phyloP scores from a whole-genome alignment of 2,113 vertebrate genomes.

The Azemiops feae region DNA sequence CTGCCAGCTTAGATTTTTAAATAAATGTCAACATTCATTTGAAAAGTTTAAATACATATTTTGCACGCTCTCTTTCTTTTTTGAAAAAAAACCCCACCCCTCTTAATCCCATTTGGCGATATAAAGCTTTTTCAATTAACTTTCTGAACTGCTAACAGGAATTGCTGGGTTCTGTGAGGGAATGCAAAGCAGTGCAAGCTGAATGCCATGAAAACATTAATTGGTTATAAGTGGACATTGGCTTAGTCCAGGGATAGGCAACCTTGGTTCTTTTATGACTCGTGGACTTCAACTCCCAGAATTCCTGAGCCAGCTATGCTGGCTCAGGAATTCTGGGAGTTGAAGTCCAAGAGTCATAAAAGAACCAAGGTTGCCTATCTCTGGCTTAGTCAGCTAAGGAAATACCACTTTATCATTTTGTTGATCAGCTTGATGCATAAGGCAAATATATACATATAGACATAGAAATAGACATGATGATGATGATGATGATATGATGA shows the following conservation, averaged over 20 bases:
- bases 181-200: conserved; percentile 1
- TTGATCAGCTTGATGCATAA: not conserved
- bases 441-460: not conserved
- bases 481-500: not conserved
- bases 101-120: conserved; percentile 23
- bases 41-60: conserved; percentile 58
- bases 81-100: not conserved
- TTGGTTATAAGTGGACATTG: not conserved
- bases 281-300: no score
- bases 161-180: conserved; percentile 1
- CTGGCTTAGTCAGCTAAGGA: not conserved
- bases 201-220: not conserved
- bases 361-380: no score
- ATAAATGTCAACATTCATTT: conserved; percentile 62
- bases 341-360: no score
- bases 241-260: not conserved
- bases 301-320: no score
- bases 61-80: conserved; percentile 10
- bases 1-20: conserved; percentile 57
- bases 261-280: no score
- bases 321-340: no score
- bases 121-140: not conserved
- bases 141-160: not conserved
- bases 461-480: not conserved
- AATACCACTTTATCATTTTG: not conserved